A percentile compares a stretch with the other conserved stretches of the same genome.
Conservation (phyloP, 2,797 vertebrate genomes). For the Eulemur rubriventer region DNA sequence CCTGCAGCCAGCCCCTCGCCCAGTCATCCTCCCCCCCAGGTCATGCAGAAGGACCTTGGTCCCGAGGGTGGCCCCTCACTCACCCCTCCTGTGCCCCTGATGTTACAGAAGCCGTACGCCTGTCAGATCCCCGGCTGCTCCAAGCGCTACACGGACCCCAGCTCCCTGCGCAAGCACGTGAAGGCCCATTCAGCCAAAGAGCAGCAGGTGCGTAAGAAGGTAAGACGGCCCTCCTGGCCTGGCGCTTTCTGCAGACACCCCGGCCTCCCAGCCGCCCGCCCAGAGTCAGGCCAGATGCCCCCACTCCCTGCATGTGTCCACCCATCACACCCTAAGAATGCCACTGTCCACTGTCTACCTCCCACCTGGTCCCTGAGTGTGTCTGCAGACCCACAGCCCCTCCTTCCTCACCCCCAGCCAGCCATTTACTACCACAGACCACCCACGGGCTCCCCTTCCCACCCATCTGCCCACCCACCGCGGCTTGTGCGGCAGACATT, state of each 20-base stretch:
- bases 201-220: slow-evolving; percentile 98
- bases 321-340: not conserved
- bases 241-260: not conserved
- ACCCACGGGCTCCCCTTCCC: not conserved
- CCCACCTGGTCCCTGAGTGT: not conserved
- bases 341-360: not conserved
- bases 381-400: not conserved
- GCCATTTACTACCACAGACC: not conserved
- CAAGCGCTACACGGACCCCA: slow-evolving; percentile 99
- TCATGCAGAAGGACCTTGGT: not conserved
- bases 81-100: not conserved
- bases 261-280: not conserved
- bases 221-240: slow-evolving; percentile 82
- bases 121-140: slow-evolving; percentile 99
- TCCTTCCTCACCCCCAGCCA: not conserved
- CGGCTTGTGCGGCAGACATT: not conserved
- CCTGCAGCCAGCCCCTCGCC: not conserved
- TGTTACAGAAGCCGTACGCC: slow-evolving; percentile 95
- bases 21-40: not conserved
- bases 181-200: slow-evolving; percentile 99
- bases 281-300: not conserved
- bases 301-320: accelerated
- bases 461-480: not conserved
- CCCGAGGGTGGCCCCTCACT: not conserved
- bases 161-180: slow-evolving; percentile 98